A percentile compares a stretch with the other conserved stretches of the same genome.
Conservation (phyloP, 1,140 invertebrate species). For the Diachasma alloeum region DNA sequence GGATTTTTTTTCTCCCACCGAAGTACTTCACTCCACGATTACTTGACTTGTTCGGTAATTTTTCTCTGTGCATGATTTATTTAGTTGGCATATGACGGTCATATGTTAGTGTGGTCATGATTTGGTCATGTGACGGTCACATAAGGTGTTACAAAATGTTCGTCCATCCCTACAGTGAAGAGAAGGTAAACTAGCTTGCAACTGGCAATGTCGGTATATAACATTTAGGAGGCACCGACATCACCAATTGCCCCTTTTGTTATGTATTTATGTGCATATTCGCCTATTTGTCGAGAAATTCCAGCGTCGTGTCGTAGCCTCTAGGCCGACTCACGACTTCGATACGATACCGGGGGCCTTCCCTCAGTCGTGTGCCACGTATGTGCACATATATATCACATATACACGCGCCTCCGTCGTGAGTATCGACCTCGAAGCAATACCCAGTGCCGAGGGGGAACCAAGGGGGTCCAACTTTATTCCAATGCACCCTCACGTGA, state of each 20-base stretch:
- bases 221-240: not conserved
- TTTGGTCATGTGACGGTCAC: too few species aligned
- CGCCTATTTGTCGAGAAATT: constrained; percentile 57
- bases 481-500: constrained; percentile 29
- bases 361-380: constrained; percentile 11
- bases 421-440: constrained; percentile 36
- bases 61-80: too few species aligned
- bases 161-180: too few species aligned
- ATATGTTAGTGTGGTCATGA: too few species aligned
- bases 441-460: not conserved
- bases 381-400: constrained; percentile 44
- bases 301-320: constrained; percentile 46
- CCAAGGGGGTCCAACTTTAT: constrained; percentile 22
- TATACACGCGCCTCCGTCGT: constrained; percentile 26
- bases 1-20: too few species aligned
- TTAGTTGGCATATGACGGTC: too few species aligned
- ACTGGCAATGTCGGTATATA: not conserved
- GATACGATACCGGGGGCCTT: constrained; percentile 31
- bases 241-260: constrained; percentile 32
- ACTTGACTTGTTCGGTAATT: too few species aligned
- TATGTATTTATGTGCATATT: constrained; percentile 57
- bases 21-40: too few species aligned
- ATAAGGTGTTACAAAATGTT: too few species aligned
- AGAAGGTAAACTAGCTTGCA: not conserved
- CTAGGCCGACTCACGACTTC: constrained; percentile 48